These are phyloP conservation scores for Melanogrammus aeglefinus DNA, from an alignment of 2,797 vertebrate species.

Conservation along the genomic window DNA sequence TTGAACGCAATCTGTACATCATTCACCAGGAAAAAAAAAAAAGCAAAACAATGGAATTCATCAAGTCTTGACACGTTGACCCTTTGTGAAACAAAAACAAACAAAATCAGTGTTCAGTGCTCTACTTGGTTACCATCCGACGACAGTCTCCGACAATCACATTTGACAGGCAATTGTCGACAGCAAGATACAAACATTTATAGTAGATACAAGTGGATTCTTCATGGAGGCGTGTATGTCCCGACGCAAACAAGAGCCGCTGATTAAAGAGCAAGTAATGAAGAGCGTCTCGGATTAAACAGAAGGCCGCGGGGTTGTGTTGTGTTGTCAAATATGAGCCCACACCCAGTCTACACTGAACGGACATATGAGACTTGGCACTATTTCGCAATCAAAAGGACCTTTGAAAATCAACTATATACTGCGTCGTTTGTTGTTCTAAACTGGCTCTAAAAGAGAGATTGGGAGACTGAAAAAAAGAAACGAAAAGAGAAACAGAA, in stretches of 20 bases:
- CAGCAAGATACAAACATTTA: constrained; percentile 24
- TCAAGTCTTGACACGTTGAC: constrained; percentile 16
- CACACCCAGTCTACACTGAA: constrained; percentile 39
- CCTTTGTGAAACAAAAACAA: constrained; percentile 20
- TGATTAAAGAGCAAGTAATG: constrained; percentile 13
- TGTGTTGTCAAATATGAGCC: constrained; percentile 40
- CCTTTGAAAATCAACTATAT: constrained; percentile 30
- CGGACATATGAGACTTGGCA: constrained; percentile 64
- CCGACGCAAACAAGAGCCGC: constrained; percentile 4
- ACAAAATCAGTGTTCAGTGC: constrained; percentile 15
- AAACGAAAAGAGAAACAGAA: constrained; percentile 38
- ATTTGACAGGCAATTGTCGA: constrained; percentile 25
- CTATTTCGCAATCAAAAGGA: constrained; percentile 46
- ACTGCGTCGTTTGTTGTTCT: constrained; percentile 26
- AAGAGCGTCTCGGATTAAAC: constrained; percentile 26
- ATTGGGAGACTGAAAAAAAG: constrained; percentile 18
- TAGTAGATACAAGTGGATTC: constrained; percentile 23
- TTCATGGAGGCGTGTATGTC: background rate
- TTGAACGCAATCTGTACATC: constrained; percentile 41
- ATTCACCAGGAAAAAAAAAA: constrained; percentile 21
- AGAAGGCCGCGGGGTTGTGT: constrained; percentile 45
- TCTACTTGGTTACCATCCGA: constrained; percentile 21
- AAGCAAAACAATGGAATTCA: constrained; percentile 21
- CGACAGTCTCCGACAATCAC: constrained; percentile 52
- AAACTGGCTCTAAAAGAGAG: constrained; percentile 43